Base-by-base conservation (phyloP, 2,113 vertebrate genomes). In the Ictalurus punctatus region DNA sequence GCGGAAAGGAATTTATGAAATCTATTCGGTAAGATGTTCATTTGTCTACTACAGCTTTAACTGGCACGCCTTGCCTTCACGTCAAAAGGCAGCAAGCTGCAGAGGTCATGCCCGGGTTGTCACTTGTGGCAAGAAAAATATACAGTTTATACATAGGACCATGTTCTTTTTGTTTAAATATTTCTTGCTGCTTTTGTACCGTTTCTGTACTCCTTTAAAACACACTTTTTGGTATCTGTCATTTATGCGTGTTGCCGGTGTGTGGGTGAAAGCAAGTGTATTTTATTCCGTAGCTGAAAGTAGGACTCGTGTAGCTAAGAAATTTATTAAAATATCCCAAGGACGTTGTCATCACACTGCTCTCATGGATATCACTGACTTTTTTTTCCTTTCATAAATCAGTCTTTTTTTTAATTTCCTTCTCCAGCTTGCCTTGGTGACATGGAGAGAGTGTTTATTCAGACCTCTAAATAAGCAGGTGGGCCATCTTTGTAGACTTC, bases 361-460 rank as follows among this genome's bases (percentile, higher is more conserved):
- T 81, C 8, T 34, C 54, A 59, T 37, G 16, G 4, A 59, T 21
- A 59, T 23, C 3, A 37, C n/a, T 37, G 17, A 58, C 58, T 27
- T 78, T 40, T 37, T 37, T 10, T 10, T 30, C 10, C 30, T 14
- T 85, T 56, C 74, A 44, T 27, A 79, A 27, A 52, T 16, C 25
- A n/a, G 14, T 16, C 10, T 3, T 56, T 56, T 56, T 56, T 34
- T 17, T 37, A 21, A 27, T 83, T 83, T 61, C 37, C 30, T 80
- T 56, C 85, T 86, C 23, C 90, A 96, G 96, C 94, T 96, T 86
- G 96, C 96, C 21, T 92, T 99, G 90, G 98, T 99, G 92, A 99
- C 98, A 90, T 99, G 98, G 98, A 97, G 98, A 93, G 98, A 99
- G 92, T 99, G 98, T 94, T 96, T 99, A 71, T 99, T 99, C 95